Percentiles rank a stretch among this genome's conserved stretches.
Conservation (phyloP, 2,113 vertebrate genomes). For the Echinops telfairi region DNA sequence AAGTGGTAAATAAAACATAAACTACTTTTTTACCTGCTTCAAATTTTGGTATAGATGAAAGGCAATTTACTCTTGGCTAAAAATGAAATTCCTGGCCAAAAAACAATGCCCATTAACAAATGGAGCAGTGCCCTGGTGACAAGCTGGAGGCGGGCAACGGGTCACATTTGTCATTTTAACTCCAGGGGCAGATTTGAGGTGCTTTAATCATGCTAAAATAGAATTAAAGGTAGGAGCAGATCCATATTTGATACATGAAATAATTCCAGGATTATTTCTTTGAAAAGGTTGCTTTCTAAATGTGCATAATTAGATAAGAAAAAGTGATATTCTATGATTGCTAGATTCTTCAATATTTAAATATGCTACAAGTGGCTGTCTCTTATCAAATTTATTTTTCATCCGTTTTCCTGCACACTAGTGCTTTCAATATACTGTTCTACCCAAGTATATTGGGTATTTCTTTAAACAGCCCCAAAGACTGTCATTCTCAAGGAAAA, state of each 20-base stretch:
- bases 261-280: not conserved
- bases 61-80: conserved; percentile 60
- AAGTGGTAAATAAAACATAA: conserved; percentile 74
- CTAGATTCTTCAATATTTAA: not conserved
- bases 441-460: not conserved
- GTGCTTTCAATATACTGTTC: not conserved
- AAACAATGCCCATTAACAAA: conserved; percentile 73
- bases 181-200: conserved; percentile 44
- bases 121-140: conserved; percentile 56
- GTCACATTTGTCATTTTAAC: conserved; percentile 68
- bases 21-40: conserved; percentile 52
- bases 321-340: not conserved
- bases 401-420: not conserved
- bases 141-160: conserved; percentile 36
- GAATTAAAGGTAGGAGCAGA: conserved; percentile 40
- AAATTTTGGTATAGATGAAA: conserved; percentile 67
- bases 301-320: conserved; percentile 37
- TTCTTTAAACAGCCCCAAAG: not conserved
- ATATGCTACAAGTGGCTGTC: not conserved
- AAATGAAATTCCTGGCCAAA: conserved; percentile 66
- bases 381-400: conserved; percentile 20
- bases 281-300: not conserved
- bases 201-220: conserved; percentile 52
- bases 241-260: conserved; percentile 13
- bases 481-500: not conserved